These are phyloP conservation scores for Eulemur albifrons DNA, from an alignment of 2,797 vertebrate genomes.

Conservation along the genomic window DNA sequence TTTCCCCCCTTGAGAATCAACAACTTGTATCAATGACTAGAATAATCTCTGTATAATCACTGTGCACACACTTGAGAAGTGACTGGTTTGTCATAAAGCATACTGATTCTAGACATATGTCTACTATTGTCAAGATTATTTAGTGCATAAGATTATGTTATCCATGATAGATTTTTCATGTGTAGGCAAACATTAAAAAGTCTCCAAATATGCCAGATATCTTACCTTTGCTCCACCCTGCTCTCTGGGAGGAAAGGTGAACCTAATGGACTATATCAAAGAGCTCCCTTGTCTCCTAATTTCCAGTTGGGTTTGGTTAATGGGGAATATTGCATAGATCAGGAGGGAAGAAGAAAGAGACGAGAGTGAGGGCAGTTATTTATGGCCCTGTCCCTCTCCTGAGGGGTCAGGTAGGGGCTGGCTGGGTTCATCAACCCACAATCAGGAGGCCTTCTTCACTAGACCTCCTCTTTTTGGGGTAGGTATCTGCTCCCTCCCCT, in stretches of 20 bases:
- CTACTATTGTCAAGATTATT: slow-evolving; percentile 5
- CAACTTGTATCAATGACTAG: neutral
- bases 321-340: neutral
- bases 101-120: neutral
- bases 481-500: neutral
- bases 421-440: neutral
- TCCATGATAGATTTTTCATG: neutral
- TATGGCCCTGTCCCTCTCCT: neutral
- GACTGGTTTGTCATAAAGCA: neutral
- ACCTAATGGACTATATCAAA: neutral
- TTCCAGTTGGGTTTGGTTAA: neutral
- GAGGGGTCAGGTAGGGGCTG: neutral
- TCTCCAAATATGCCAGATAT: neutral
- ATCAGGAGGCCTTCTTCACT: neutral
- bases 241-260: neutral
- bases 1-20: neutral
- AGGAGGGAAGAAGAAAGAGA: neutral
- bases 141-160: neutral
- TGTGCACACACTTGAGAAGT: neutral
- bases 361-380: neutral
- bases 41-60: neutral
- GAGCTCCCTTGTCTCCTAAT: neutral
- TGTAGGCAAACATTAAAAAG: slow-evolving; percentile 1
- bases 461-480: neutral
- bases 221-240: neutral